A percentile compares a stretch with the other conserved stretches of the same genome.
Evolutionary conservation across 2,797 vertebrate genomes (phyloP).

Genomic region (Menidia menidia): DNA sequence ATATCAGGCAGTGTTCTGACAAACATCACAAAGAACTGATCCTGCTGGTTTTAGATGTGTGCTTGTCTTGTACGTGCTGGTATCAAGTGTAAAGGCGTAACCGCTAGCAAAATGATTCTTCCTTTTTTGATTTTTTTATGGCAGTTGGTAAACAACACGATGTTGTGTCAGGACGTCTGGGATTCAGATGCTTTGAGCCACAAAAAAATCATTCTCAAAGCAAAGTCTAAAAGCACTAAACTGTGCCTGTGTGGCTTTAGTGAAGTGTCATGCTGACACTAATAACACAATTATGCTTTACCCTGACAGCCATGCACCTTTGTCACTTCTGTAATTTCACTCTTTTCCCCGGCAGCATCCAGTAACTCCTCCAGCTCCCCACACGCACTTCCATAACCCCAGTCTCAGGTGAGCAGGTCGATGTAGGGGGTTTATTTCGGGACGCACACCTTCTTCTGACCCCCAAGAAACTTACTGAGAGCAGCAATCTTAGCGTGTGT

Average conservation of each 20-base stretch:
- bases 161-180: too few relatives aligned
- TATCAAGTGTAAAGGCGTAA: neutral
- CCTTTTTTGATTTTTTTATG: neutral
- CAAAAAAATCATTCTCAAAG: neutral
- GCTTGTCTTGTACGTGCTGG: neutral
- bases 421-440: constrained; percentile 36
- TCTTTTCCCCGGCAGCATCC: constrained; percentile 2
- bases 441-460: constrained; percentile 38
- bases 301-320: constrained; percentile 3
- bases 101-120: neutral
- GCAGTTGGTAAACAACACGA: neutral
- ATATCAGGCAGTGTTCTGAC: neutral
- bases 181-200: neutral
- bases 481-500: constrained; percentile 43
- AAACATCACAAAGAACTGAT: neutral
- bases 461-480: constrained; percentile 35
- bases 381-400: constrained; percentile 18
- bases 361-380: too few relatives aligned
- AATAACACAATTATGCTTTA: constrained; percentile 8
- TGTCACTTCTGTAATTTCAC: constrained; percentile 9
- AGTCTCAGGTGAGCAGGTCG: constrained; percentile 39
- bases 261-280: neutral
- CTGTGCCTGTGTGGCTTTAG: neutral
- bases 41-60: neutral
- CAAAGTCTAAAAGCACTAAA: neutral